A percentile compares a stretch with the other conserved stretches of the same genome.
phyloP scores from a whole-genome alignment of 2,888 invertebrate species.

The Noctua comes region DNA sequence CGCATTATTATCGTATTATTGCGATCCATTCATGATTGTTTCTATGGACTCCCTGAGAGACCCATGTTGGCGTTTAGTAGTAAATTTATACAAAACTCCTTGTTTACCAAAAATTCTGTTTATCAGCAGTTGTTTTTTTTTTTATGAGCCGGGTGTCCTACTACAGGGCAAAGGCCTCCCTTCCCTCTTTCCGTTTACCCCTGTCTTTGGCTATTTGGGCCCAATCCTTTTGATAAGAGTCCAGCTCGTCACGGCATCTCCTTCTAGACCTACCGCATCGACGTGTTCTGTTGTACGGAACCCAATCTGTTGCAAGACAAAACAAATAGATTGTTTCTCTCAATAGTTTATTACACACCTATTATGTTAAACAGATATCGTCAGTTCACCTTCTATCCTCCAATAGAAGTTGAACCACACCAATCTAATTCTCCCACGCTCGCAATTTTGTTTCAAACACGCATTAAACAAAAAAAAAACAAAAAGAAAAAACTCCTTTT shows the following conservation, averaged over 20 bases:
- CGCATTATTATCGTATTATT: not conserved
- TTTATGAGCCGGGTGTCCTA: no score
- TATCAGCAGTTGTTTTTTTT: no score
- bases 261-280: no score
- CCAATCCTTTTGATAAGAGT: no score
- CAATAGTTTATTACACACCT: constrained; percentile 21
- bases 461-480: constrained; percentile 46
- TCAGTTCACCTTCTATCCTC: constrained; percentile 28
- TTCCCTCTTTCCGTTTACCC: no score
- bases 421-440: constrained; percentile 61
- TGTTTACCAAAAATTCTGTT: not conserved
- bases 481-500: constrained; percentile 47
- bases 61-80: not conserved
- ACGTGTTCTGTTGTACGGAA: no score
- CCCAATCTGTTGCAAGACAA: not conserved
- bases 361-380: constrained; percentile 30
- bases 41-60: not conserved
- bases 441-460: constrained; percentile 50
- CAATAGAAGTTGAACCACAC: constrained; percentile 28
- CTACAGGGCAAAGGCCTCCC: no score
- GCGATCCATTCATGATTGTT: not conserved
- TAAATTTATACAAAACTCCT: not conserved
- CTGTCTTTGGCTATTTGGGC: no score
- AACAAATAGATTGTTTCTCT: not conserved
- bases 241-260: no score